Percentiles rank a stretch among this genome's conserved stretches.
phyloP scores from a whole-genome alignment of 1,140 invertebrate genomes.

The Drosophila punjabiensis region DNA sequence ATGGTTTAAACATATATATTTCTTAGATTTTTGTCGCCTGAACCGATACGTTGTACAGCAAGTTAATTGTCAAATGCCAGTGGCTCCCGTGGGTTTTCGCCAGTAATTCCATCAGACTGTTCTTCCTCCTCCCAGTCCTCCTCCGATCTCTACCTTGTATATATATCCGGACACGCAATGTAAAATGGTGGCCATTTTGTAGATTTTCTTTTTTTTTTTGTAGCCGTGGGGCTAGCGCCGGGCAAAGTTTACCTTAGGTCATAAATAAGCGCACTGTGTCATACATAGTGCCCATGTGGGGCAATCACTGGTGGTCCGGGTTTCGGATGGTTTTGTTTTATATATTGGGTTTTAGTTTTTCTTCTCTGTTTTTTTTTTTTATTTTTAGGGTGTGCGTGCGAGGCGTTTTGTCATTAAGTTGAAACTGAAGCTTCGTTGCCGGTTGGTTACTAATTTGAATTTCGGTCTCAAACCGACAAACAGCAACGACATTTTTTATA shows the following conservation, averaged over 20 bases:
- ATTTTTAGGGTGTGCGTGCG: slow-evolving; percentile 52
- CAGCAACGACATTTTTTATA: slow-evolving; percentile 56
- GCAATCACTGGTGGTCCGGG: slow-evolving; percentile 49
- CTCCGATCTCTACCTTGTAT: slow-evolving; percentile 8
- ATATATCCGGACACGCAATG: slow-evolving; percentile 35
- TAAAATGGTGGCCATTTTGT: slow-evolving; percentile 50
- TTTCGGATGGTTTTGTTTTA: slow-evolving; percentile 44
- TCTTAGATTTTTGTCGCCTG: slow-evolving; percentile 32
- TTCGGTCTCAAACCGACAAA: slow-evolving; percentile 42
- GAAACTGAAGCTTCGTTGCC: slow-evolving; percentile 44
- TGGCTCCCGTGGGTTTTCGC: slow-evolving; percentile 27
- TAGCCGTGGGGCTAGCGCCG: slow-evolving; percentile 38
- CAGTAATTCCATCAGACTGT: slow-evolving; percentile 26
- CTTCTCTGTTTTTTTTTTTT: slow-evolving; percentile 3
- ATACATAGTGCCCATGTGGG: slow-evolving; percentile 62
- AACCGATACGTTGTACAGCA: slow-evolving; percentile 2
- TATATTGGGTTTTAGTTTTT: slow-evolving; percentile 38
- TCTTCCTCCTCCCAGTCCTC: slow-evolving; percentile 1
- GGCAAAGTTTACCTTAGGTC: slow-evolving; percentile 64
- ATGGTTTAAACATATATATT: not conserved
- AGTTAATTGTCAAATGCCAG: slow-evolving; percentile 48
- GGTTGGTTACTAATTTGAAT: slow-evolving; percentile 63
- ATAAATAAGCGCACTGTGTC: slow-evolving; percentile 62
- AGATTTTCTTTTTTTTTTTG: not conserved
- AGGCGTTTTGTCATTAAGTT: slow-evolving; percentile 69